Percentiles rank a stretch among this genome's conserved stretches.
phyloP scores from a whole-genome alignment of 2,113 vertebrate species.

The Oceanites oceanicus region DNA sequence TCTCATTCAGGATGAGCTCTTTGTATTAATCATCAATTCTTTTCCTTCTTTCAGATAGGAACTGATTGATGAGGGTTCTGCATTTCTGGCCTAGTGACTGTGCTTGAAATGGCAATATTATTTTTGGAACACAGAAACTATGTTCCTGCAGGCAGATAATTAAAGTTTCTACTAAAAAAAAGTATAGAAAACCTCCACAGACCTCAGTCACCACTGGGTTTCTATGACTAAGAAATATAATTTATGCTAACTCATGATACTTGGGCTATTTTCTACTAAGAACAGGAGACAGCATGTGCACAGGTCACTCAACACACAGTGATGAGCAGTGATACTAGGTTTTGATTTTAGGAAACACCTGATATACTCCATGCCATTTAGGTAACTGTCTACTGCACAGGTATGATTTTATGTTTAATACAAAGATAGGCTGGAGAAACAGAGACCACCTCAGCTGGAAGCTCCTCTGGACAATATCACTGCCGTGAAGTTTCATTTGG shows the following conservation, averaged over 20 bases:
- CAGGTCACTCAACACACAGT: not conserved
- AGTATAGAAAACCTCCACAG: not conserved
- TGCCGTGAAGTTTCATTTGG: conserved; percentile 60
- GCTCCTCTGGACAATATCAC: conserved; percentile 39
- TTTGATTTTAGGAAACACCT: conserved; percentile 31
- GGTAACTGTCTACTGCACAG: not conserved
- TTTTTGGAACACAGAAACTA: conserved; percentile 56
- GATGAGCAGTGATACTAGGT: not conserved
- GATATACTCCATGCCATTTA: conserved; percentile 20
- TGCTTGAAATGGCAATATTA: conserved; percentile 42
- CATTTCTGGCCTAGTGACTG: conserved; percentile 39
- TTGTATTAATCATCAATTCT: not conserved
- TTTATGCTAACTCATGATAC: not conserved
- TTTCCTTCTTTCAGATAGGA: conserved; percentile 37
- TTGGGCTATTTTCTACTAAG: not conserved
- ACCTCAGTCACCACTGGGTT: not conserved
- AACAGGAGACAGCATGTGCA: not conserved
- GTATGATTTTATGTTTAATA: conserved; percentile 51
- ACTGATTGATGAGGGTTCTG: conserved; percentile 53
- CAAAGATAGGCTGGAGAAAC: conserved; percentile 44
- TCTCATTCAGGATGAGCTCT: conserved; percentile 26
- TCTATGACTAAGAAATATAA: not conserved
- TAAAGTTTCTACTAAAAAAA: conserved; percentile 44
- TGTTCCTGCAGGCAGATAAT: conserved; percentile 40
- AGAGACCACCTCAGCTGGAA: conserved; percentile 61